Evolutionary conservation across 2,888 invertebrate species (phyloP), one percentile per base, ranked within the genome.

Genomic region (Axea sp.): DNA sequence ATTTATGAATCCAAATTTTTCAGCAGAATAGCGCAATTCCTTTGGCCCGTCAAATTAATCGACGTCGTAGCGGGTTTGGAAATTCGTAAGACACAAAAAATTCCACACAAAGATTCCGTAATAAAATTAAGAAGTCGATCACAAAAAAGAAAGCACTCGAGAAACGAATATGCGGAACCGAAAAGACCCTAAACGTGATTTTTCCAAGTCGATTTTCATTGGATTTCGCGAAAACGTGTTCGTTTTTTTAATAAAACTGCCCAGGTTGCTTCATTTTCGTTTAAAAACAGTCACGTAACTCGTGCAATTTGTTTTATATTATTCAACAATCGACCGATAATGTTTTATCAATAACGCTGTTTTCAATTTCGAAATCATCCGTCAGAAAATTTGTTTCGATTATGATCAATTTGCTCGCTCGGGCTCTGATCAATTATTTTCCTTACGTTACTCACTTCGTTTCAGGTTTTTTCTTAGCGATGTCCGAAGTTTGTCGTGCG

Each of bases 331-430:
- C 39, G 35, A 39, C 1, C 19, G 28, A 15, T 67, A 67, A 57
- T 67, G 57, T 39, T 49, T 67, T 57, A 57, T 57, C 57, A 55
- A 65, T 65, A 55, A 55, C 26, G 26, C 22, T 45, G 51, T 47
- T 55, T 55, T 55, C 65, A 45, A 65, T 65, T 65, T 55, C 31
- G 47, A 12, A 15, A 14, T n/a, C 47, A 41, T 7, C 11, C 8
- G 33, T 15, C 30, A 12, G 9, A 19, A 31, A 3, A 7, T 51
- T 6, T 41, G 6, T 30, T 28, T 24, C 12, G 7, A 43, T 19
- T 12, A 14, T 1, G 15, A 43, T 28, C 22, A 22, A n/a, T n/a
- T n/a, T n/a, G n/a, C n/a, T n/a, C n/a, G n/a, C n/a, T n/a, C n/a
- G n/a, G n/a, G n/a, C n/a, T n/a, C n/a, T n/a, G n/a, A n/a, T n/a